A percentile compares a stretch with the other conserved stretches of the same genome.
Conservation (phyloP, 2,888 invertebrate species). For the Drosophila villosipedis region DNA sequence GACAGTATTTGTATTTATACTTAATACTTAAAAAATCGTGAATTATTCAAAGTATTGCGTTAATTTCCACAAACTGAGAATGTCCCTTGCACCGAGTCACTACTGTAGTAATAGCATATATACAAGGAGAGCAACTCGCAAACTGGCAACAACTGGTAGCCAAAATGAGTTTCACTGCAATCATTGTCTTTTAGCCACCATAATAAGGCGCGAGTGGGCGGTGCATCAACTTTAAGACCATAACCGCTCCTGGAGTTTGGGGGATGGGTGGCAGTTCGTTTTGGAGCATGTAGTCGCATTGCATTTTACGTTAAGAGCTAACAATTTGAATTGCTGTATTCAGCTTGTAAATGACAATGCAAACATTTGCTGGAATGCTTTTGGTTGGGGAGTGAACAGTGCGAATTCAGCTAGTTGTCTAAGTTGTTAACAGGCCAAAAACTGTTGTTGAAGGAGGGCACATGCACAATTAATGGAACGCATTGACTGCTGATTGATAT, state of each 20-base stretch:
- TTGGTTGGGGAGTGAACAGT: no score
- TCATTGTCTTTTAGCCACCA: slow-evolving; percentile 49
- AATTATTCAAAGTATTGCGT: slow-evolving; percentile 6
- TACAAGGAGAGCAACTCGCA: slow-evolving; percentile 20
- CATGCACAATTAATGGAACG: slow-evolving; percentile 63
- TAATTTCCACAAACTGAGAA: background rate
- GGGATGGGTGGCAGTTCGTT: background rate
- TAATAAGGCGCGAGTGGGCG: slow-evolving; percentile 44
- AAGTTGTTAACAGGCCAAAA: slow-evolving; percentile 47
- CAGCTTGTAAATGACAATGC: slow-evolving; percentile 46
- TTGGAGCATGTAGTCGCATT: slow-evolving; percentile 28
- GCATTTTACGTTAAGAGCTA: slow-evolving; percentile 62
- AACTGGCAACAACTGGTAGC: slow-evolving; percentile 11
- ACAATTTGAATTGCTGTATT: slow-evolving; percentile 67
- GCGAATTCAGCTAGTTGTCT: slow-evolving; percentile 30
- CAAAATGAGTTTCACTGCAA: slow-evolving; percentile 19
- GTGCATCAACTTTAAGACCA: slow-evolving; percentile 20
- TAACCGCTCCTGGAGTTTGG: slow-evolving; percentile 30
- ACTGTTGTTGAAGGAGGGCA: slow-evolving; percentile 1
- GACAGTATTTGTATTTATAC: background rate
- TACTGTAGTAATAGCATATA: slow-evolving; percentile 12
- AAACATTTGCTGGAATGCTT: slow-evolving; percentile 26
- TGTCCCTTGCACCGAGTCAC: background rate
- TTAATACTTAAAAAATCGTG: no score
- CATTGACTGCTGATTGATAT: slow-evolving; percentile 62